phyloP scores from a whole-genome alignment of 2,113 vertebrate species.

The Phyllopteryx taeniolatus region DNA sequence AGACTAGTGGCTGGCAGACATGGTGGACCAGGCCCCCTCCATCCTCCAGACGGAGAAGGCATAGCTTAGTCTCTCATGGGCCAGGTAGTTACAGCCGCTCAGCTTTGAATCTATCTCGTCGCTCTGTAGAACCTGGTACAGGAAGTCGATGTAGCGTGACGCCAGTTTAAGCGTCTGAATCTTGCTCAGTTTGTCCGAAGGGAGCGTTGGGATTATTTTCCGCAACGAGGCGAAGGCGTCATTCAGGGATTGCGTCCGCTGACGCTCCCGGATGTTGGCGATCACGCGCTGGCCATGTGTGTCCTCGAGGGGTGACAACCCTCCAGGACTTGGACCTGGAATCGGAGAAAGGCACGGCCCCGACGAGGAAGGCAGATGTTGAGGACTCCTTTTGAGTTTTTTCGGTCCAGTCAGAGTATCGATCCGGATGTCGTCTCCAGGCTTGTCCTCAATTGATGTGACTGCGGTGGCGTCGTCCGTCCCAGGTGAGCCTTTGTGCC shows the following conservation, averaged over 20 bases:
- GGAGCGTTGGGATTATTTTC: conserved; percentile 87
- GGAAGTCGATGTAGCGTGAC: conserved; percentile 87
- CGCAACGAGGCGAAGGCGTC: conserved; percentile 86
- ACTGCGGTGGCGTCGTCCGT: conserved; percentile 33
- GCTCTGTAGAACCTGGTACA: conserved; percentile 87
- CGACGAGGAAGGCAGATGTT: conserved; percentile 38
- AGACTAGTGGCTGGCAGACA: conserved; percentile 82
- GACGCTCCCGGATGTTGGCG: conserved; percentile 85
- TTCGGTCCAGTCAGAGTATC: conserved; percentile 50
- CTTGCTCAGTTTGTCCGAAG: conserved; percentile 90
- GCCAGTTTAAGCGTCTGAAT: conserved; percentile 90
- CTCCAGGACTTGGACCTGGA: conserved; percentile 42
- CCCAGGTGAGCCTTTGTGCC: conserved; percentile 57
- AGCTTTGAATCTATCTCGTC: conserved; percentile 83
- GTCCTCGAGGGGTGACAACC: conserved; percentile 69
- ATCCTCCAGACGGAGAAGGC: conserved; percentile 93
- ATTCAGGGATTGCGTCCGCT: conserved; percentile 86
- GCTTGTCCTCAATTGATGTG: conserved; percentile 36
- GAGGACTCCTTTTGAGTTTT: conserved; percentile 69
- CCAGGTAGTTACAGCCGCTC: conserved; percentile 83
- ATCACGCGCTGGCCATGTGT: conserved; percentile 82
- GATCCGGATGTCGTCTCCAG: conserved; percentile 34
- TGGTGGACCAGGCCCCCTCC: conserved; percentile 87
- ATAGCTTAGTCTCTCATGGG: conserved; percentile 87
- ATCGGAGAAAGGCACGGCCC: conserved; percentile 55